These are phyloP conservation scores for Mimachlamys varia DNA, from an alignment of 2,888 invertebrate species.

Conservation along the genomic window DNA sequence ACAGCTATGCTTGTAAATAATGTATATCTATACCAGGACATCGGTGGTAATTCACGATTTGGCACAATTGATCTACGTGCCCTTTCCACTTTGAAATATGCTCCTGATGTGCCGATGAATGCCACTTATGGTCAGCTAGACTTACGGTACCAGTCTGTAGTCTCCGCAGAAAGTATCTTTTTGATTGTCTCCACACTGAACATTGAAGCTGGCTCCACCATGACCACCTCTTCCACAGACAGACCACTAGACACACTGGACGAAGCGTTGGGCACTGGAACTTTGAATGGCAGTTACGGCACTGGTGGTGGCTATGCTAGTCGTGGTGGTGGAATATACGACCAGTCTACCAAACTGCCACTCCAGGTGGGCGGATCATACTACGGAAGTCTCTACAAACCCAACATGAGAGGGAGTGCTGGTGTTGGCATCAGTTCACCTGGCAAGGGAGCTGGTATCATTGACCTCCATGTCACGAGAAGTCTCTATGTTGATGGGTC, in stretches of 20 bases:
- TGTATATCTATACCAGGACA: constrained; percentile 56
- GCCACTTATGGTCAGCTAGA: constrained; percentile 61
- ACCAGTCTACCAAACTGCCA: constrained; percentile 25
- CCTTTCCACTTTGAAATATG: constrained; percentile 60
- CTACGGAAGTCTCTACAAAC: constrained; percentile 65
- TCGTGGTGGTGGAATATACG: constrained; percentile 62
- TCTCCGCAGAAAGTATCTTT: constrained; percentile 68
- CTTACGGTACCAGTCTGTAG: constrained; percentile 61
- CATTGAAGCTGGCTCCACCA: constrained; percentile 66
- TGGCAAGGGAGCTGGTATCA: constrained; percentile 64
- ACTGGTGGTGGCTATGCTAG: constrained; percentile 72
- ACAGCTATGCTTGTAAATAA: constrained; percentile 63
- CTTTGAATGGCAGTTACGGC: constrained; percentile 46
- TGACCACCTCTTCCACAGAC: constrained; percentile 67
- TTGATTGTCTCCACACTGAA: constrained; percentile 61
- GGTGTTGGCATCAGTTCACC: constrained; percentile 58
- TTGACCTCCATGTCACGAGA: constrained; percentile 61
- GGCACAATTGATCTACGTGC: constrained; percentile 67
- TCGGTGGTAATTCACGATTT: constrained; percentile 58
- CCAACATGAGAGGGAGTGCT: constrained; percentile 60
- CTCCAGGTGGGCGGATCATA: constrained; percentile 59
- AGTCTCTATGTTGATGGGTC: constrained; percentile 62
- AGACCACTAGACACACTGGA: constrained; percentile 65
- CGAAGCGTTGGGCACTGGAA: constrained; percentile 57
- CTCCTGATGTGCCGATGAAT: constrained; percentile 60